A percentile compares a stretch with the other conserved stretches of the same genome.
phyloP scores from a whole-genome alignment of 2,888 invertebrate genomes.

The Eremobia ochroleuca region DNA sequence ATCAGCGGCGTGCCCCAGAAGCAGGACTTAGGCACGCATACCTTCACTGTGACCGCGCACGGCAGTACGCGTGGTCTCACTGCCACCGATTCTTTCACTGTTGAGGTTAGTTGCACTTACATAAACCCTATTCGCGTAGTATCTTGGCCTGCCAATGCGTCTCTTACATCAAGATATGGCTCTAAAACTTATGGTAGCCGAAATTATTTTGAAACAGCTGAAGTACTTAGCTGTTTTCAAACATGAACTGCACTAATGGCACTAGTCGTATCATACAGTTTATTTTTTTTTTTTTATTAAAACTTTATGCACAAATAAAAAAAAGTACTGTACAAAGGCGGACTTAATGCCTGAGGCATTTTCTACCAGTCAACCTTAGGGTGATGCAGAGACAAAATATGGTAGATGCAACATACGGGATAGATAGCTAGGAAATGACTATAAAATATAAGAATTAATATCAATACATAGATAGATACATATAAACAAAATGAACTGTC shows the following conservation, averaged over 20 bases:
- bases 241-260: constrained; percentile 9
- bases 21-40: constrained; percentile 93
- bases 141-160: background rate
- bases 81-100: constrained; percentile 93
- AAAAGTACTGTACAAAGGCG: too few relatives aligned
- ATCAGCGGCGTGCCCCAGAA: constrained; percentile 94
- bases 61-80: constrained; percentile 88
- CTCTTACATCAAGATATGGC: background rate
- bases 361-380: too few relatives aligned
- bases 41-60: constrained; percentile 91
- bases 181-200: background rate
- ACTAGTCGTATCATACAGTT: constrained; percentile 9
- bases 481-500: too few relatives aligned
- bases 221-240: constrained; percentile 5
- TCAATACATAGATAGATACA: too few relatives aligned
- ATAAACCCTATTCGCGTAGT: background rate
- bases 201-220: background rate
- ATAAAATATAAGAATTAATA: too few relatives aligned
- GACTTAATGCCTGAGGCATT: too few relatives aligned
- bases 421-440: too few relatives aligned
- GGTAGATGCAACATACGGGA: too few relatives aligned
- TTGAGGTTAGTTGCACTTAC: constrained; percentile 89
- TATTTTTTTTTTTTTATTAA: too few relatives aligned
- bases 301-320: too few relatives aligned
- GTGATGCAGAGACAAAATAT: too few relatives aligned